Conservation (phyloP, 1,140 invertebrate species). For the Pachypsylla venusta region DNA sequence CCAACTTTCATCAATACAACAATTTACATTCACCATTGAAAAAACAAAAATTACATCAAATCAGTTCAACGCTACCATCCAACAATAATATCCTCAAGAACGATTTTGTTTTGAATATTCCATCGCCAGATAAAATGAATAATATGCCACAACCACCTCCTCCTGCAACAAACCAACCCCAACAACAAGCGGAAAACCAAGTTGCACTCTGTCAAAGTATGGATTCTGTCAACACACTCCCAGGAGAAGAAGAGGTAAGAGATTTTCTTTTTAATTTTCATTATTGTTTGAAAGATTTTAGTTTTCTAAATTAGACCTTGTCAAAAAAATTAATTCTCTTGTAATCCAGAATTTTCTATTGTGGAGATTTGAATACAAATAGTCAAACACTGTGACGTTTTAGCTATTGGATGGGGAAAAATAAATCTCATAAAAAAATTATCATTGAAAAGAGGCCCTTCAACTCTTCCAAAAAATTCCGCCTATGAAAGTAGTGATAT, state of each 20-base stretch:
- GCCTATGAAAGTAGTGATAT: no score
- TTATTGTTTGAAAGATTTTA: no score
- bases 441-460: no score
- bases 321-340: no score
- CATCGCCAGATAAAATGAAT: neutral
- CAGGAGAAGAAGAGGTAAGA: conserved; percentile 80
- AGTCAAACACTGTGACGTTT: no score
- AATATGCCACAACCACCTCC: neutral
- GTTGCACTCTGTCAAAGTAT: conserved; percentile 63
- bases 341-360: no score
- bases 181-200: neutral
- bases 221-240: conserved; percentile 82
- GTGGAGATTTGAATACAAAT: no score
- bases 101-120: conserved; percentile 8
- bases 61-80: neutral
- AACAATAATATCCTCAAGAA: no score
- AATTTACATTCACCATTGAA: conserved; percentile 3
- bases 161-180: neutral
- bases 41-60: neutral
- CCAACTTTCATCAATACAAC: neutral
- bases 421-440: no score
- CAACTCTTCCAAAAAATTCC: no score
- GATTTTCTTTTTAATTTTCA: neutral
- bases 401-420: no score
- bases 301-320: no score